phyloP scores from a whole-genome alignment of 64 coral and sea anemone species.

The Pocillopora verrucosa region DNA sequence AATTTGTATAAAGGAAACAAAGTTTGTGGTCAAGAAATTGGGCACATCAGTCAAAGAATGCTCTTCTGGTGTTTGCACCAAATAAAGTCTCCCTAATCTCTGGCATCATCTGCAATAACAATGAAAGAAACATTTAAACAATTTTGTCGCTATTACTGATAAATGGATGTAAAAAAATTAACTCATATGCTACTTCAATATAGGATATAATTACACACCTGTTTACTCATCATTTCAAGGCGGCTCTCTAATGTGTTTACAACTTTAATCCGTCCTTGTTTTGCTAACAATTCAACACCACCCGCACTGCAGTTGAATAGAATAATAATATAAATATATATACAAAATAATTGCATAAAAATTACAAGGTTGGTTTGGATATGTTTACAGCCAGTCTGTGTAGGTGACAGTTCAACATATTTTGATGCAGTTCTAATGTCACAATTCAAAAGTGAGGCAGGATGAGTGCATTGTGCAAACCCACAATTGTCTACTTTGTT shows the following conservation, averaged over 20 bases:
- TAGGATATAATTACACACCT: conserved; percentile 40
- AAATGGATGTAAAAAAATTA: no score
- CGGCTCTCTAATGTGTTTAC: conserved; percentile 94
- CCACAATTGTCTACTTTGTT: no score
- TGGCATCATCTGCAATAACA: conserved; percentile 88
- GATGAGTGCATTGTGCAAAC: no score
- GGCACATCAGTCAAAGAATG: conserved; percentile 61
- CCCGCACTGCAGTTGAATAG: conserved; percentile 70
- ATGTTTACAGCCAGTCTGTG: no score
- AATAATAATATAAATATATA: no score
- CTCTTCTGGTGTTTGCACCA: conserved; percentile 72
- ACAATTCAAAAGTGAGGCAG: no score
- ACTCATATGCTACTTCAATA: no score
- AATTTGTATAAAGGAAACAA: background rate
- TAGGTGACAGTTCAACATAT: no score
- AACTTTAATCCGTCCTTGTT: conserved; percentile 88
- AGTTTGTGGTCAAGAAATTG: background rate
- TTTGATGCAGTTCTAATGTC: no score
- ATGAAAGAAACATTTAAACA: conserved; percentile 9
- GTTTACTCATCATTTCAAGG: conserved; percentile 77
- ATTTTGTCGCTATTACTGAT: background rate
- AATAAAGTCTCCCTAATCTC: conserved; percentile 93
- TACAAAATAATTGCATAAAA: background rate
- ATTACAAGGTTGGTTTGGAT: background rate
- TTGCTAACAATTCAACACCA: conserved; percentile 83